Evolutionary conservation across 2,888 invertebrate species (phyloP).

Genomic region (Drosophila hamatofila): DNA sequence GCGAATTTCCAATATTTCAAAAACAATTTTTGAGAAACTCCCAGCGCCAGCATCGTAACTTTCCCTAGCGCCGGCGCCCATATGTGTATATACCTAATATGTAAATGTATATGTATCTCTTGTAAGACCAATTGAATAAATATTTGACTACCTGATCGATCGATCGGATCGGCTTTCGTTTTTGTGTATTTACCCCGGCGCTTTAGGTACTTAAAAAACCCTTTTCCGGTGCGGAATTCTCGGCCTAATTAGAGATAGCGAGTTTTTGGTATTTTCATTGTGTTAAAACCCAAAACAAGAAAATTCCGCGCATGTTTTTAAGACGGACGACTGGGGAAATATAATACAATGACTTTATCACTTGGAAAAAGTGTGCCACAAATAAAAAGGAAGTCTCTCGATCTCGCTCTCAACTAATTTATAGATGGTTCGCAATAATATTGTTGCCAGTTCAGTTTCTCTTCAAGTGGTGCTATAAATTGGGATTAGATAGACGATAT

Average conservation of each 20-base stretch:
- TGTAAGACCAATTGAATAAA: conserved; percentile 61
- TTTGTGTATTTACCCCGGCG: conserved; percentile 69
- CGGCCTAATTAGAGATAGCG: conserved; percentile 76
- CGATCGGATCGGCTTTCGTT: conserved; percentile 14
- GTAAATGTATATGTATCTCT: neutral
- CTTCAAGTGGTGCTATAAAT: neutral
- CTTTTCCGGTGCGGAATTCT: conserved; percentile 72
- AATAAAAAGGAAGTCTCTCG: neutral
- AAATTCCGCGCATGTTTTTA: conserved; percentile 66
- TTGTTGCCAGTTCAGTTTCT: neutral
- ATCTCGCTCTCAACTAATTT: neutral
- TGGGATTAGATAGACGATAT: neutral
- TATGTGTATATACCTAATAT: conserved; percentile 45
- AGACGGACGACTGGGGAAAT: conserved; percentile 18
- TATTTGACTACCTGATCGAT: conserved; percentile 45
- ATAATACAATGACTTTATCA: conserved; percentile 45
- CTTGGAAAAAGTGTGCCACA: conserved; percentile 30
- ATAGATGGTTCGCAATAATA: conserved; percentile 4
- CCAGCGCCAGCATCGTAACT: conserved; percentile 65
- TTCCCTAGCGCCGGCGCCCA: conserved; percentile 66
- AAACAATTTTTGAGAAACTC: conserved; percentile 56
- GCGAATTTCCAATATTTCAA: conserved; percentile 64
- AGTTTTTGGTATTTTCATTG: conserved; percentile 75
- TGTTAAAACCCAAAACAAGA: conserved; percentile 77
- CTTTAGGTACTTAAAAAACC: conserved; percentile 77